A percentile compares a stretch with the other conserved stretches of the same genome.
Evolutionary conservation across 2,797 vertebrate genomes (phyloP).

Genomic region (Cephalopachus bancanus): DNA sequence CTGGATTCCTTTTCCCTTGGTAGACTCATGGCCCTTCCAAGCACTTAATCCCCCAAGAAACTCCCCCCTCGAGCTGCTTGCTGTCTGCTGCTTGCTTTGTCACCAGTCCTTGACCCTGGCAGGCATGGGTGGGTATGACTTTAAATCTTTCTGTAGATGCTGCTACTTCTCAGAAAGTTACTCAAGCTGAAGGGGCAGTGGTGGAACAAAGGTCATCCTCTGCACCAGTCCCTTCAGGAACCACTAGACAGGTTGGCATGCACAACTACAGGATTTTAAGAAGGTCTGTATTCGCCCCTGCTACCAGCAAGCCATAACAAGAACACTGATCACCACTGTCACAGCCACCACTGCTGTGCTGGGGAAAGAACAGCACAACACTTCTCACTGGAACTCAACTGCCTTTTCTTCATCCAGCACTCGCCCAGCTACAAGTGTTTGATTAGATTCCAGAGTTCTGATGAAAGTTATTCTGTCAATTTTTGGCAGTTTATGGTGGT

Average conservation of each 20-base stretch:
- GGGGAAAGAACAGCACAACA: not conserved
- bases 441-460: not conserved
- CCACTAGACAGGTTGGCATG: not conserved
- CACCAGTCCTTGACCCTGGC: not conserved
- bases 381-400: not conserved
- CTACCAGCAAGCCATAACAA: not conserved
- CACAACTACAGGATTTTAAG: not conserved
- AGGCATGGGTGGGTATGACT: not conserved
- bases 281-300: not conserved
- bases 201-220: not conserved
- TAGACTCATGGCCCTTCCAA: not conserved
- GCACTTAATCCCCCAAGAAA: not conserved
- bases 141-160: not conserved
- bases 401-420: not conserved
- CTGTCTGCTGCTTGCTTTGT: not conserved
- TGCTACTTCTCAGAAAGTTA: not conserved
- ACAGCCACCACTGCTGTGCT: not conserved
- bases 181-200: not conserved
- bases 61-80: too few species aligned
- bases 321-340: not conserved
- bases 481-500: not conserved
- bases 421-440: not conserved
- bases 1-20: not conserved
- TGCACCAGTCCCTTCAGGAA: not conserved
- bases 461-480: not conserved